Percentiles rank a stretch among this genome's conserved stretches.
Evolutionary conservation across 1,140 invertebrate species (phyloP).

Genomic region (Oppia nitens): DNA sequence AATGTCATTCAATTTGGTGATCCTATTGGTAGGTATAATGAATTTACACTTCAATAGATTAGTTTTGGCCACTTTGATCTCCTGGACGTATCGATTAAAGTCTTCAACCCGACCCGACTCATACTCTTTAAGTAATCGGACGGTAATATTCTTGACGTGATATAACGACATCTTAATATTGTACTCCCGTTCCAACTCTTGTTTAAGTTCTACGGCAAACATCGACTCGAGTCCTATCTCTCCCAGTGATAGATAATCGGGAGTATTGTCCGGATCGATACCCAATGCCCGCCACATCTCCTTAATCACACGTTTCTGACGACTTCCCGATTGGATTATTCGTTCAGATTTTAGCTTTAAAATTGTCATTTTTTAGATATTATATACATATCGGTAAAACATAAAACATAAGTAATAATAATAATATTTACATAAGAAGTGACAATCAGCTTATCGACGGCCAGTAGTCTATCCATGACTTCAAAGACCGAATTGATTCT

Average conservation of each 20-base stretch:
- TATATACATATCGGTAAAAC: too few relatives aligned
- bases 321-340: too few relatives aligned
- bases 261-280: slow-evolving; percentile 58
- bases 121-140: slow-evolving; percentile 7
- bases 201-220: slow-evolving; percentile 90
- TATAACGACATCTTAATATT: slow-evolving; percentile 10
- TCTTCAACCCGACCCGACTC: neutral
- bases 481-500: too few relatives aligned
- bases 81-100: neutral
- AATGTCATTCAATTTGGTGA: slow-evolving; percentile 32
- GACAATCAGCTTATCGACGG: too few relatives aligned
- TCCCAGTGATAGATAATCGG: slow-evolving; percentile 51
- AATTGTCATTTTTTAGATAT: too few relatives aligned
- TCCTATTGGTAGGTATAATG: slow-evolving; percentile 30
- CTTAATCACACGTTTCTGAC: too few relatives aligned
- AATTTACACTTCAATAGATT: neutral
- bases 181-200: slow-evolving; percentile 16
- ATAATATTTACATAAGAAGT: too few relatives aligned
- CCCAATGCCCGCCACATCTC: slow-evolving; percentile 30
- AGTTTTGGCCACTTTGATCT: neutral
- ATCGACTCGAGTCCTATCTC: slow-evolving; percentile 91
- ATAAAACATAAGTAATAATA: too few relatives aligned
- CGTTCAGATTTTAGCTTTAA: too few relatives aligned
- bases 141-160: slow-evolving; percentile 14
- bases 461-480: too few relatives aligned